Conservation (phyloP, 2,113 vertebrate species). For the Mirounga angustirostris region DNA sequence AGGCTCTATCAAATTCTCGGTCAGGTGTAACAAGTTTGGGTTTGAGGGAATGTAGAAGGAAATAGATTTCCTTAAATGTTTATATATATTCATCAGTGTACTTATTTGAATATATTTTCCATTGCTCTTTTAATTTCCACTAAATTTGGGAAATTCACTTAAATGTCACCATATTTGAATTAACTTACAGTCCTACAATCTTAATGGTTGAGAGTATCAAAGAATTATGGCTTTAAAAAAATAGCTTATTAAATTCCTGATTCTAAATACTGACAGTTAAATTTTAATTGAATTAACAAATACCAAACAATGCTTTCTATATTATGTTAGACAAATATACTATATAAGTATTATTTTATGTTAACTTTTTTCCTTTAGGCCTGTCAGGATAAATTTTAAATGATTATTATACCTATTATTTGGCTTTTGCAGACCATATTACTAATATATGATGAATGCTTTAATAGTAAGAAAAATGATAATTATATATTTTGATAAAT, state of each 20-base stretch:
- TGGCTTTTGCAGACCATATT: slow-evolving; percentile 52
- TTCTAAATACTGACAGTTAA: background rate
- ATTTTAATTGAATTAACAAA: background rate
- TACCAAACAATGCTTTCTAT: background rate
- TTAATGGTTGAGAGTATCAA: background rate
- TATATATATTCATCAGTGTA: background rate
- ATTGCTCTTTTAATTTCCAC: slow-evolving; percentile 38
- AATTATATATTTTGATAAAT: slow-evolving; percentile 67
- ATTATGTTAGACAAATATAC: background rate
- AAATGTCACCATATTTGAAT: background rate
- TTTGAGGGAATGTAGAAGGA: background rate
- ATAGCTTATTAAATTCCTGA: background rate
- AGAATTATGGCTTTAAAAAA: background rate
- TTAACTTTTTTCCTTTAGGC: background rate
- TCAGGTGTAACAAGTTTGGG: background rate
- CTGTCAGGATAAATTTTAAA: background rate
- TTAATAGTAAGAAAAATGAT: slow-evolving; percentile 63
- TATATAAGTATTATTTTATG: slow-evolving; percentile 15
- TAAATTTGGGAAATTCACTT: slow-evolving; percentile 4
- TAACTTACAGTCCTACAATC: background rate
- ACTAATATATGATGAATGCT: slow-evolving; percentile 62
- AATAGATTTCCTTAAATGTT: background rate
- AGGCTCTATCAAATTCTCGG: background rate
- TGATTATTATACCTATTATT: background rate
- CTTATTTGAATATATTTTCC: background rate